Percentiles rank a stretch among this genome's conserved stretches.
These are phyloP conservation scores for Triplophysa tibetana DNA, from an alignment of 2,113 vertebrate genomes.

Conservation along the genomic window DNA sequence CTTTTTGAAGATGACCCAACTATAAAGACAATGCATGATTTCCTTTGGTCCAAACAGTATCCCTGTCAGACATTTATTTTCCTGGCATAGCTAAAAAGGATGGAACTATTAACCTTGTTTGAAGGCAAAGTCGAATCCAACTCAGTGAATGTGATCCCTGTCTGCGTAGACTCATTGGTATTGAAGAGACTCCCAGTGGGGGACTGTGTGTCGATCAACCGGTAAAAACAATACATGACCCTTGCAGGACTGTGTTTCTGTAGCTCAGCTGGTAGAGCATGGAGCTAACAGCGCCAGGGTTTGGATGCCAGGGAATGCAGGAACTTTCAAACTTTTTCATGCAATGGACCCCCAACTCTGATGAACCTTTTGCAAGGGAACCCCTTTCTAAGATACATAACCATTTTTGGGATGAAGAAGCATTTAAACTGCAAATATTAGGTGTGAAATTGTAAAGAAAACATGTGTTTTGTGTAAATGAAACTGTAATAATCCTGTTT, in stretches of 20 bases:
- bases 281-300: too few species aligned
- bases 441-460: too few species aligned
- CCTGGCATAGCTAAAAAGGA: slow-evolving; percentile 33
- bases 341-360: too few species aligned
- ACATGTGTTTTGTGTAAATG: too few species aligned
- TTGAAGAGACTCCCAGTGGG: slow-evolving; percentile 44
- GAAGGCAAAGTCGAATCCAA: slow-evolving; percentile 20
- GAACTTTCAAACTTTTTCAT: too few species aligned
- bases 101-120: slow-evolving; percentile 39
- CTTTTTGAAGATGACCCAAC: slow-evolving; percentile 45
- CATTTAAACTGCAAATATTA: too few species aligned
- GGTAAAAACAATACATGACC: slow-evolving; percentile 43
- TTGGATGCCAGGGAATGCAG: too few species aligned
- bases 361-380: too few species aligned
- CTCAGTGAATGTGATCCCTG: slow-evolving; percentile 40
- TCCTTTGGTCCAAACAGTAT: slow-evolving; percentile 42
- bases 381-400: too few species aligned
- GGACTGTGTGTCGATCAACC: slow-evolving; percentile 25
- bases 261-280: background rate
- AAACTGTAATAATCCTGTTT: too few species aligned
- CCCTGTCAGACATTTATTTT: slow-evolving; percentile 32
- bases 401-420: too few species aligned
- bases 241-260: background rate
- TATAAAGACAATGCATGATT: slow-evolving; percentile 36
- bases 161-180: slow-evolving; percentile 27